Conservation (phyloP, 2,888 invertebrate genomes). For the Aricia artaxerxes region DNA sequence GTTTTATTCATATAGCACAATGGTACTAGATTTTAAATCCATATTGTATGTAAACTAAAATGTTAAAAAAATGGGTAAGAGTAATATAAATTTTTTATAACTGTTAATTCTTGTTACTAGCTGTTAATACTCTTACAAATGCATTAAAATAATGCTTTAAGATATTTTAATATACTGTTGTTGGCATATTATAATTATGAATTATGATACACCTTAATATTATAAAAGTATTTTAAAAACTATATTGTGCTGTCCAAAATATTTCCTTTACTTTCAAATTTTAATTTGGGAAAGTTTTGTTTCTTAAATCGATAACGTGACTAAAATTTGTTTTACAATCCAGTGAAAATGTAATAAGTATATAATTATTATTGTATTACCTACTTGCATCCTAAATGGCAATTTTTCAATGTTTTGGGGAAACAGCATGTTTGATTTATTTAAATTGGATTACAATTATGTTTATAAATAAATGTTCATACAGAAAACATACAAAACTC, state of each 20-base stretch:
- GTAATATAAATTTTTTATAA: slow-evolving; percentile 15
- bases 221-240: background rate
- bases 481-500: slow-evolving; percentile 57
- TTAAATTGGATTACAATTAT: slow-evolving; percentile 60
- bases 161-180: slow-evolving; percentile 2
- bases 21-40: slow-evolving; percentile 1
- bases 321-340: background rate
- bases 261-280: background rate
- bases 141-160: slow-evolving; percentile 3
- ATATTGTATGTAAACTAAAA: background rate
- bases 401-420: slow-evolving; percentile 63
- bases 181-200: background rate
- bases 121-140: slow-evolving; percentile 25
- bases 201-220: background rate
- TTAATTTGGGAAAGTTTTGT: slow-evolving; percentile 6
- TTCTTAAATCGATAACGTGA: background rate
- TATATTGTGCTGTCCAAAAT: background rate
- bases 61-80: background rate
- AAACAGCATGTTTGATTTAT: slow-evolving; percentile 75
- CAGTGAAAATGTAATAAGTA: background rate
- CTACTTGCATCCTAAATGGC: slow-evolving; percentile 39
- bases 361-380: background rate
- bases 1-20: background rate
- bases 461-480: slow-evolving; percentile 80
- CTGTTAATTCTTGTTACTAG: slow-evolving; percentile 23